These are phyloP conservation scores for Psephotus haematonotus DNA, from an alignment of 2,113 vertebrate species.

Conservation along the genomic window DNA sequence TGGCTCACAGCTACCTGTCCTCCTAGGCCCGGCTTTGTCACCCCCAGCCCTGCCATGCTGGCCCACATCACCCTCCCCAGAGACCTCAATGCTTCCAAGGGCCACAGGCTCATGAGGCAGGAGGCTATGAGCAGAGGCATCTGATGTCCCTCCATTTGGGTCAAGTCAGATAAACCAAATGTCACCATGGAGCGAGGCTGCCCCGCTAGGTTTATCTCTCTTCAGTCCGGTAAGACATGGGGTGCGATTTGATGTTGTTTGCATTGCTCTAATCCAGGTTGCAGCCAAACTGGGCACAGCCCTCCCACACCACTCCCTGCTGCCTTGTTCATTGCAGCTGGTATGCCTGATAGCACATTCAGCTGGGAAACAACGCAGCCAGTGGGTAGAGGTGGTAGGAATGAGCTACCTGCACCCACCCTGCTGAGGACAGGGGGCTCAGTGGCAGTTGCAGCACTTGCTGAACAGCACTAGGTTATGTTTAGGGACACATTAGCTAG, in stretches of 20 bases:
- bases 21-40: neutral
- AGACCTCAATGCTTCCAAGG: neutral
- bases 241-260: neutral
- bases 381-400: too few relatives aligned
- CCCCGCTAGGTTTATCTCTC: neutral
- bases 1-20: neutral
- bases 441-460: neutral
- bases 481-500: neutral
- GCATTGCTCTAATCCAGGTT: neutral
- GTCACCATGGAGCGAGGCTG: accelerated
- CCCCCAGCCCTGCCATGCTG: neutral
- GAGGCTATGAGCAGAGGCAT: neutral
- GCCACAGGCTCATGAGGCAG: accelerated
- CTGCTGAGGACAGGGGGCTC: neutral
- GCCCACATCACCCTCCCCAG: neutral
- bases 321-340: neutral
- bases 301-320: neutral
- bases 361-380: neutral
- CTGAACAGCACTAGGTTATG: neutral
- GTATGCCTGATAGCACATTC: neutral
- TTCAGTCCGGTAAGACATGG: accelerated
- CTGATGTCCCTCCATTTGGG: accelerated
- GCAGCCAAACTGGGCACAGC: neutral
- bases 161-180: neutral
- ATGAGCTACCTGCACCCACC: neutral